These are phyloP conservation scores for Xiphophorus maculatus DNA, from an alignment of 2,113 vertebrate genomes.

Conservation along the genomic window DNA sequence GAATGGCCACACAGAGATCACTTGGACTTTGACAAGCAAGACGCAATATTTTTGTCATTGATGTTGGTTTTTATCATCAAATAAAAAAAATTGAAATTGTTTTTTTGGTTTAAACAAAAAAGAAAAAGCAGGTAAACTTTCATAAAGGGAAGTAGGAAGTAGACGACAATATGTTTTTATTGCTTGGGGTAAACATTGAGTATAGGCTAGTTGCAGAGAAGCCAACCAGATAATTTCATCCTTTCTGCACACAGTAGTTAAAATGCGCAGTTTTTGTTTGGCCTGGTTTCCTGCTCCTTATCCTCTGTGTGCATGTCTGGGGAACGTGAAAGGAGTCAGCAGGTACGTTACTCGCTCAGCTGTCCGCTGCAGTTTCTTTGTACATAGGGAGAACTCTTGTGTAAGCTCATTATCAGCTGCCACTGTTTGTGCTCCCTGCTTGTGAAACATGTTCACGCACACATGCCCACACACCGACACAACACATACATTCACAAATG, in stretches of 20 bases:
- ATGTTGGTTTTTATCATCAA: background rate
- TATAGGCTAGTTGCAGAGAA: background rate
- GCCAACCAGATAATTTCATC: background rate
- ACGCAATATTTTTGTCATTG: background rate
- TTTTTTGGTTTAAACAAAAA: background rate
- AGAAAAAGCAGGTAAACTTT: background rate
- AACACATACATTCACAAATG: constrained; percentile 4
- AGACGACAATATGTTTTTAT: too few species aligned
- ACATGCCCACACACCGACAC: constrained; percentile 11
- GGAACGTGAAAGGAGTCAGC: constrained; percentile 39
- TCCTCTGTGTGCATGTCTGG: constrained; percentile 10
- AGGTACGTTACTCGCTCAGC: constrained; percentile 44
- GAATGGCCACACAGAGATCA: background rate
- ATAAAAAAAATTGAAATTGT: background rate
- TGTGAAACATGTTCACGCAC: constrained; percentile 23
- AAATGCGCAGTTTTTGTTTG: background rate
- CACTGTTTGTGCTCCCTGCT: constrained; percentile 40
- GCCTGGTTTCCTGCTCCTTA: background rate
- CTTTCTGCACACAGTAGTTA: background rate
- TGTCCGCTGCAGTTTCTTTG: constrained; percentile 55
- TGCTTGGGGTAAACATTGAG: background rate
- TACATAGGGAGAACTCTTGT: constrained; percentile 53
- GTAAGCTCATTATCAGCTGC: constrained; percentile 64
- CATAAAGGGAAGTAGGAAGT: too few species aligned
- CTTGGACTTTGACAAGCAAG: background rate